Evolutionary conservation across 2,888 invertebrate species (phyloP).

Genomic region (Bellardia pandia): DNA sequence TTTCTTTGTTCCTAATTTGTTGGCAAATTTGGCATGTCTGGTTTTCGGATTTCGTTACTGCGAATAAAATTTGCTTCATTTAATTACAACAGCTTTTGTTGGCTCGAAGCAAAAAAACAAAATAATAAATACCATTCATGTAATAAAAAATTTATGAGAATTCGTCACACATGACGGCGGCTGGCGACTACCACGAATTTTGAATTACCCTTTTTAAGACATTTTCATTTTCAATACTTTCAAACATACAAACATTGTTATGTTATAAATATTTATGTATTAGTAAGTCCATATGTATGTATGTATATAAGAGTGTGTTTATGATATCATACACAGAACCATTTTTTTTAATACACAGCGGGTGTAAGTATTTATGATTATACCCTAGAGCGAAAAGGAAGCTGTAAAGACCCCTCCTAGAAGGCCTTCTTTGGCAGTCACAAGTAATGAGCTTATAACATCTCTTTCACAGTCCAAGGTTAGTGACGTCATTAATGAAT

Average conservation of each 20-base stretch:
- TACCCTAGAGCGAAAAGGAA: not conserved
- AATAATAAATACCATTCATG: conserved; percentile 19
- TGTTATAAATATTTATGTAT: too few species aligned
- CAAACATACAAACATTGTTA: too few species aligned
- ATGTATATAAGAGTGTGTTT: not conserved
- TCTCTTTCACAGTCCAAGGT: too few species aligned
- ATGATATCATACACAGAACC: not conserved
- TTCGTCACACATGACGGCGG: conserved; percentile 62
- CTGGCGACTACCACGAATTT: conserved; percentile 22
- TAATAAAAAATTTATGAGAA: conserved; percentile 58
- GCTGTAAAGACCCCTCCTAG: too few species aligned
- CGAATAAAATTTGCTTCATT: conserved; percentile 11
- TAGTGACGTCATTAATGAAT: too few species aligned
- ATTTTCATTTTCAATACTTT: conserved; percentile 30
- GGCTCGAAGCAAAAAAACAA: not conserved
- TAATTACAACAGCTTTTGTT: conserved; percentile 20
- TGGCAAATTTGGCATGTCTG: conserved; percentile 25
- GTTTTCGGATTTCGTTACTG: conserved; percentile 2
- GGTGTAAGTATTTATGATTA: conserved; percentile 27
- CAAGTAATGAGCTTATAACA: too few species aligned
- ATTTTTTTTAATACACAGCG: not conserved
- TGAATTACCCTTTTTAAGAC: conserved; percentile 26
- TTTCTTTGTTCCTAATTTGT: conserved; percentile 7
- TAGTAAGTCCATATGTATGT: conserved; percentile 10
- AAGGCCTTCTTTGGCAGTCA: too few species aligned